Evolutionary conservation across 1,140 invertebrate genomes (phyloP).

Genomic region (Cepaea nemoralis): DNA sequence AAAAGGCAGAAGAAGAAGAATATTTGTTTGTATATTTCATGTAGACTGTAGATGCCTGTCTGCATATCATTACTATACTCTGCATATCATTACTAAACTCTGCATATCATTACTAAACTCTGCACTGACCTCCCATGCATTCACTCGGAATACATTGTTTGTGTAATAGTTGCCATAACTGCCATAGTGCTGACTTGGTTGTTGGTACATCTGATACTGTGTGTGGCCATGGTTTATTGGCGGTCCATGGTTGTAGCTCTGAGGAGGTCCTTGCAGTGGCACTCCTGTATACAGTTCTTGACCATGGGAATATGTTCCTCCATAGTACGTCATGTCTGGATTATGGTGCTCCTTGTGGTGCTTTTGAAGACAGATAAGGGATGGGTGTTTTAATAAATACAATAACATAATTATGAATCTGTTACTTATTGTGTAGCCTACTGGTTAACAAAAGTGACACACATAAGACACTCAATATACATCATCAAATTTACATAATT

Average conservation of each 20-base stretch:
- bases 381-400: background rate
- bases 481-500: too few relatives aligned
- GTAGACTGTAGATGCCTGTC: too few relatives aligned
- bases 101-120: background rate
- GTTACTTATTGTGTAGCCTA: too few relatives aligned
- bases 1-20: too few relatives aligned
- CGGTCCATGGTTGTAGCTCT: background rate
- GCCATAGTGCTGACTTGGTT: slow-evolving; percentile 60
- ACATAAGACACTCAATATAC: too few relatives aligned
- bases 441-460: too few relatives aligned
- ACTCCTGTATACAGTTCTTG: background rate
- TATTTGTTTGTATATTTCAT: too few relatives aligned
- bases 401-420: background rate
- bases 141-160: slow-evolving; percentile 56
- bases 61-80: too few relatives aligned
- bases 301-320: background rate
- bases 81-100: too few relatives aligned
- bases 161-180: slow-evolving; percentile 57
- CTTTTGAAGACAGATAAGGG: too few relatives aligned
- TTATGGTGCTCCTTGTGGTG: background rate
- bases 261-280: background rate
- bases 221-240: slow-evolving; percentile 13
- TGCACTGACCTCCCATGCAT: slow-evolving; percentile 60
- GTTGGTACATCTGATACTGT: slow-evolving; percentile 56
- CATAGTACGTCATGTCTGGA: background rate